phyloP scores from a whole-genome alignment of 35 echinoderm and acorn worm species.

The Ophiothrix spiculata region DNA sequence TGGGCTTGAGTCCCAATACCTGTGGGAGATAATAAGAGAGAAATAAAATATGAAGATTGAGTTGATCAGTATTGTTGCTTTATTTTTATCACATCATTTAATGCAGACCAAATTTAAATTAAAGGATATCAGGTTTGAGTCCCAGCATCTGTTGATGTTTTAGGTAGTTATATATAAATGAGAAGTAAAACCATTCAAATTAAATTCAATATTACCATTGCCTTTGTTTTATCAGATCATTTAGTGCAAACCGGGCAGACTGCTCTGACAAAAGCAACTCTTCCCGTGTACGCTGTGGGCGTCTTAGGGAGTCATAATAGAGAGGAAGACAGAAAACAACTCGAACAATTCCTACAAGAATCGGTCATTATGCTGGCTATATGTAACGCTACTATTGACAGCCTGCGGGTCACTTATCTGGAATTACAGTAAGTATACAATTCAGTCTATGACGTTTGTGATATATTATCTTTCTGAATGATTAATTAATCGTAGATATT shows the following conservation, averaged over 20 bases:
- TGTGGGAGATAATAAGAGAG: too few species aligned
- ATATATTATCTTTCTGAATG: too few species aligned
- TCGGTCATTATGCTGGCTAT: slow-evolving; percentile 67
- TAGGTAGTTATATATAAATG: neutral
- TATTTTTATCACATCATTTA: too few species aligned
- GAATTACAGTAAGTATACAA: slow-evolving; percentile 99
- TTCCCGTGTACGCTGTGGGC: slow-evolving; percentile 79
- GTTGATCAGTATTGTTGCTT: too few species aligned
- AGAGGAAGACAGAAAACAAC: slow-evolving; percentile 76
- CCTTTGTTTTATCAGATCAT: slow-evolving; percentile 29
- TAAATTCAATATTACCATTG: too few species aligned
- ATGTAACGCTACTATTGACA: slow-evolving; percentile 67
- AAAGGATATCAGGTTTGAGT: too few species aligned
- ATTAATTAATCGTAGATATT: too few species aligned
- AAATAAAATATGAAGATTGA: too few species aligned
- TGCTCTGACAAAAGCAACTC: slow-evolving; percentile 71
- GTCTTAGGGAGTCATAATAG: slow-evolving; percentile 71
- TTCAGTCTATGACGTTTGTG: too few species aligned
- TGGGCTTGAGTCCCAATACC: too few species aligned
- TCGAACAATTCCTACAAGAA: slow-evolving; percentile 78
- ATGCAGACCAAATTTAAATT: too few species aligned
- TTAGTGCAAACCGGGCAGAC: slow-evolving; percentile 56
- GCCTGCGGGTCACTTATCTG: slow-evolving; percentile 69
- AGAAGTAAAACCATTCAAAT: neutral
- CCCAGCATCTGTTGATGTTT: too few species aligned